Evolutionary conservation across 35 echinoderm and acorn worm species (phyloP).

Genomic region (Ptychodera flava): DNA sequence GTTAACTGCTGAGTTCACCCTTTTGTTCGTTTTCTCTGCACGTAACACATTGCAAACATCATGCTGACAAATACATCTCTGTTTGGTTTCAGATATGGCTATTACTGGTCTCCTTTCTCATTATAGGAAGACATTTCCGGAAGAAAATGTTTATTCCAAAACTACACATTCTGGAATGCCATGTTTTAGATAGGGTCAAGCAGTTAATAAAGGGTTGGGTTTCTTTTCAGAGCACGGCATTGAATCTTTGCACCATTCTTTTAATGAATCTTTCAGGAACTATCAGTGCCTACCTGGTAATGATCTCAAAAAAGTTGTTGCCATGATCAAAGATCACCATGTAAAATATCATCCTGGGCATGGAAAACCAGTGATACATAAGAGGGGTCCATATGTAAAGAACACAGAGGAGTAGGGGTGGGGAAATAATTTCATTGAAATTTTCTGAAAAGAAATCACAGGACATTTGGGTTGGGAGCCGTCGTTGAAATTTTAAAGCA

Average conservation of each 20-base stretch:
- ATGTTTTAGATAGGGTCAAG: not conserved
- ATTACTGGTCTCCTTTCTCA: not conserved
- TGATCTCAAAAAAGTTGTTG: not conserved
- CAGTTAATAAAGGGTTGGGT: not conserved
- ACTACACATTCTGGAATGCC: not conserved
- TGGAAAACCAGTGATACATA: not conserved
- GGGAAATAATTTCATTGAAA: too few species aligned
- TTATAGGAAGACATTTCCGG: not conserved
- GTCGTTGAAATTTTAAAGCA: too few species aligned
- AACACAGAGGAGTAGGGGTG: too few species aligned
- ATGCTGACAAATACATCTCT: too few species aligned
- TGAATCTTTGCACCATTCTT: not conserved
- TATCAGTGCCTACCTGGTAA: not conserved
- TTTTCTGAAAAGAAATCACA: too few species aligned
- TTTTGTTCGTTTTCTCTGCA: too few species aligned
- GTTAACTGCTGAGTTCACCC: too few species aligned
- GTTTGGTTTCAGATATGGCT: not conserved
- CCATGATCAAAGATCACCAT: not conserved
- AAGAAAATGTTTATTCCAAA: not conserved
- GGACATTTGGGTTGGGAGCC: too few species aligned
- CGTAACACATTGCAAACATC: too few species aligned
- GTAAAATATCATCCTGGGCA: not conserved
- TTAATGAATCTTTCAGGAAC: not conserved
- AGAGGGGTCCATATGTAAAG: too few species aligned
- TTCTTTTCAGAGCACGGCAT: not conserved